These are phyloP conservation scores for Rhinogobius similis DNA, from an alignment of 2,113 vertebrate genomes.

Conservation along the genomic window DNA sequence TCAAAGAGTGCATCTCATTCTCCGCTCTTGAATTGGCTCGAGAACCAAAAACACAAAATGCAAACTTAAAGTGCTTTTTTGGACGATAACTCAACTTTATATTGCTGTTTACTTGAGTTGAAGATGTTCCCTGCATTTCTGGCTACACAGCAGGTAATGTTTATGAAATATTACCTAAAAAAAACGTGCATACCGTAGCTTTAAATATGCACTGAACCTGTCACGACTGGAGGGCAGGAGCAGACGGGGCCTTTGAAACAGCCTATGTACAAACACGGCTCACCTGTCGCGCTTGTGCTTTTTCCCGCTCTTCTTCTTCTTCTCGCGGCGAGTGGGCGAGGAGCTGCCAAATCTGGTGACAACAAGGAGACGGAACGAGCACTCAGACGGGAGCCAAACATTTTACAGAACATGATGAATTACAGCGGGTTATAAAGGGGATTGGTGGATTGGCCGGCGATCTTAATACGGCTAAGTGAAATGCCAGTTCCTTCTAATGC, in stretches of 20 bases:
- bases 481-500: background rate
- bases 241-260: slow-evolving; percentile 19
- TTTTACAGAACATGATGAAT: background rate
- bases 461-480: background rate
- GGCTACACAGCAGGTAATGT: background rate
- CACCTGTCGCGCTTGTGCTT: slow-evolving; percentile 91
- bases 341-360: slow-evolving; percentile 86
- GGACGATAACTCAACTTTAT: too few species aligned
- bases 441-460: background rate
- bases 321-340: slow-evolving; percentile 90
- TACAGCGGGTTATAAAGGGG: background rate
- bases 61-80: too few species aligned
- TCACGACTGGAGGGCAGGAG: background rate
- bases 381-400: background rate
- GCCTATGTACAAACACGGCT: background rate
- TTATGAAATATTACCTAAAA: background rate
- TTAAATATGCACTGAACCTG: background rate
- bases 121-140: too few species aligned
- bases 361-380: slow-evolving; percentile 11
- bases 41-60: background rate
- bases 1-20: background rate
- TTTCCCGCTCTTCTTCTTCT: slow-evolving; percentile 90
- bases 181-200: background rate
- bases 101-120: too few species aligned
- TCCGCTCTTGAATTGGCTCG: background rate